Evolutionary conservation across 2,888 invertebrate genomes (phyloP).

Genomic region (Cephus rjabovi): DNA sequence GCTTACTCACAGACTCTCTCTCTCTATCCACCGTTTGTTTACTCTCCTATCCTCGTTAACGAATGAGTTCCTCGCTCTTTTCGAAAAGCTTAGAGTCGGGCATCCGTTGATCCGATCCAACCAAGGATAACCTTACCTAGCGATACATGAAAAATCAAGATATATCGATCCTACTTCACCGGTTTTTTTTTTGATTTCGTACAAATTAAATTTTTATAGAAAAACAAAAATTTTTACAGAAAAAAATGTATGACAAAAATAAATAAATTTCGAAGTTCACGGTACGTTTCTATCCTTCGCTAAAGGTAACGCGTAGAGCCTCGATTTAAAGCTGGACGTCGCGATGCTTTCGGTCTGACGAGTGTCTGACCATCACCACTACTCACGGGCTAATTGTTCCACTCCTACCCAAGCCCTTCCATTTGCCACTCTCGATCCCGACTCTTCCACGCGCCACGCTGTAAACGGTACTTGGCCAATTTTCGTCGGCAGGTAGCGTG

Average conservation of each 20-base stretch:
- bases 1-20: neutral
- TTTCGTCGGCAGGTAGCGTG: neutral
- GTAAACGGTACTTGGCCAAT: neutral
- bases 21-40: neutral
- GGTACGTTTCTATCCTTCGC: neutral
- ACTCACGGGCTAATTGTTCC: constrained; percentile 22
- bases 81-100: neutral
- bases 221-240: neutral
- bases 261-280: neutral
- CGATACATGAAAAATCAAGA: neutral
- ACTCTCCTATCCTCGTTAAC: neutral
- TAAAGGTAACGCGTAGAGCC: neutral
- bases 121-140: neutral
- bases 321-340: neutral
- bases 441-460: neutral
- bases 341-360: constrained; percentile 7
- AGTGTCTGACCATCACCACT: constrained; percentile 19
- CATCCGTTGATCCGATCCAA: neutral
- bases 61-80: neutral
- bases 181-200: neutral
- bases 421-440: neutral
- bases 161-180: neutral
- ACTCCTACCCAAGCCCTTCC: constrained; percentile 3
- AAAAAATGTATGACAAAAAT: neutral
- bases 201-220: neutral